Evolutionary conservation across 2,797 vertebrate species (phyloP), one percentile per base, ranked within the genome.

Genomic region (Enteromius thamalakanensis): DNA sequence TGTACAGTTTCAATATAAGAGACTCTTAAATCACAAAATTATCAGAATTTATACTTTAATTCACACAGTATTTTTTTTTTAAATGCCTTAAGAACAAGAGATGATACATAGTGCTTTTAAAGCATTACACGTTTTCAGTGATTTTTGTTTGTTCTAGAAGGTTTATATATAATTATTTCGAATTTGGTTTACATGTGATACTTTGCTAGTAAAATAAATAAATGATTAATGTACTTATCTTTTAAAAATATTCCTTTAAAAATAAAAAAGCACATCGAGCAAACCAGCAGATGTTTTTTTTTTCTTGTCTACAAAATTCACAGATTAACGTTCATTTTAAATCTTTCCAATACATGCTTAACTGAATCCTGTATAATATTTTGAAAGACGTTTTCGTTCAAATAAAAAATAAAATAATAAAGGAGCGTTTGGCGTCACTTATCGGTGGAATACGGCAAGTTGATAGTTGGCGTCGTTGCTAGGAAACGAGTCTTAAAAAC

Each of bases 381-480:
- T 29, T 6, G 11, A 26, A 14, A 62, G 58, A 29, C 23, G 5
- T 23, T 55, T 55, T 21, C 51, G 21, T 7, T 53, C 7, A 21
- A 53, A 53, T 21, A 26, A 26, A 26, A 26, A 26, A 26, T 15
- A 49, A 47, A 3, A 47, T 47, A 2, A 53, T 53, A 53, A 14
- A 37, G 4, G 2, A 53, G 45, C 7, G 10, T 79, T 82, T 86
- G 17, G 45, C 80, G 83, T 6, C 19, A 19, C 17, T 49, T 82
- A 62, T 34, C 60, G 81, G 29, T n/a, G 5, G 26, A 34, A 53
- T 7, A 12, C 12, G 34, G 21, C 26, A 11, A 0, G 4, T 40
- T 32, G n/a, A 4, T 6, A 17, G 9, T 76, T 60, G 26, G 37
- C 37, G 26, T 26, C 55, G 86, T 87, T 87, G 83, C 83, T 80